Evolutionary conservation across 2,797 vertebrate genomes (phyloP).

Genomic region (Buceros bicornis): DNA sequence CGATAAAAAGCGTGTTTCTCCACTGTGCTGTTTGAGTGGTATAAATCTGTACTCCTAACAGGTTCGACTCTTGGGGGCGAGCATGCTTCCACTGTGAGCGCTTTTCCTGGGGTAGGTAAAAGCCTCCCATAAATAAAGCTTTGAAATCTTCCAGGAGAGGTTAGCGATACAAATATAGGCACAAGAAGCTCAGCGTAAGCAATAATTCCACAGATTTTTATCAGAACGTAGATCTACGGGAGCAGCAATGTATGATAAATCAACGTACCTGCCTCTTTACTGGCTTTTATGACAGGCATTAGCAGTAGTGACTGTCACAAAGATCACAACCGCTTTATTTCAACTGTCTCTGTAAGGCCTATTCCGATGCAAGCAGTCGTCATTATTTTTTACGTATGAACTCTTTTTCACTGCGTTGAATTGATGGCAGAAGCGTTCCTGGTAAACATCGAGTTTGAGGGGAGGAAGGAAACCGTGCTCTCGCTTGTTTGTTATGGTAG

Average conservation of each 20-base stretch:
- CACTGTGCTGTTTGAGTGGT: conserved; percentile 1
- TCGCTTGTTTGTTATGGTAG: not conserved
- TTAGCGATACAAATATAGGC: conserved; percentile 67
- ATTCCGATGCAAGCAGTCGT: conserved; percentile 23
- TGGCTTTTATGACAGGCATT: conserved; percentile 75
- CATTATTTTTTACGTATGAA: conserved; percentile 52
- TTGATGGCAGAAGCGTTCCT: conserved; percentile 1
- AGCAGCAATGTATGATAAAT: conserved; percentile 70
- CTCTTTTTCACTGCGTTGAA: conserved; percentile 18
- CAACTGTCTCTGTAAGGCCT: conserved; percentile 48
- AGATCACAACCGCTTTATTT: conserved; percentile 78
- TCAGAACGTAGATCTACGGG: conserved; percentile 66
- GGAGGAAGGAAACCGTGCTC: not conserved
- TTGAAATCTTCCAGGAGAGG: conserved; percentile 64
- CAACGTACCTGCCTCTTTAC: conserved; percentile 66
- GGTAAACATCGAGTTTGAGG: not conserved
- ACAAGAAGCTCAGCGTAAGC: conserved; percentile 48
- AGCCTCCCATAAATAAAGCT: conserved; percentile 38
- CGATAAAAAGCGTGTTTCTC: conserved; percentile 49
- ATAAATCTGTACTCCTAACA: conserved; percentile 36
- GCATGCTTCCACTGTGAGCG: not conserved
- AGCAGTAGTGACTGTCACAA: conserved; percentile 71
- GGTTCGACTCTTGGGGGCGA: conserved; percentile 32
- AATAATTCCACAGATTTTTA: conserved; percentile 76
- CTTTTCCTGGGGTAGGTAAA: conserved; percentile 44